These are phyloP conservation scores for Bujurquina vittata DNA, from an alignment of 2,113 vertebrate species.

Conservation along the genomic window DNA sequence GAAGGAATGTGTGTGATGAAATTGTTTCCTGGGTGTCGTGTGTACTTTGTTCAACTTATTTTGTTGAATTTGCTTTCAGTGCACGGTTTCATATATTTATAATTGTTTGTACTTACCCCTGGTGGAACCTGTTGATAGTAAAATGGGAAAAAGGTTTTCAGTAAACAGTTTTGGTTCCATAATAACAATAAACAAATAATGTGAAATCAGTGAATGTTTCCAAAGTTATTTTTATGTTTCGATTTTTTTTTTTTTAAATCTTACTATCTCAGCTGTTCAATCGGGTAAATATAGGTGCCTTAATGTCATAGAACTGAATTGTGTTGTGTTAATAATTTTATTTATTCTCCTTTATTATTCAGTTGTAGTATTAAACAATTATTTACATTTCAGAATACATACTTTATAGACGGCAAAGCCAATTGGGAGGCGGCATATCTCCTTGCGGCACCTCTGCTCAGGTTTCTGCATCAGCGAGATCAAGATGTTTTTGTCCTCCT, in stretches of 20 bases:
- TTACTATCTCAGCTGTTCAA: neutral
- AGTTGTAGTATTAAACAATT: rapidly evolving
- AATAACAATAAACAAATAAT: neutral
- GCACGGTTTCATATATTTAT: neutral
- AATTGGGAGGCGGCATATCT: neutral
- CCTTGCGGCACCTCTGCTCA: neutral
- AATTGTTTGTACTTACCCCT: constrained; percentile 44
- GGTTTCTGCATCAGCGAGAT: constrained; percentile 61
- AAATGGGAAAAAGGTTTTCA: neutral
- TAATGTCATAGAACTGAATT: rapidly evolving
- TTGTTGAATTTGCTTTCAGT: neutral
- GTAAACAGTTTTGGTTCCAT: neutral
- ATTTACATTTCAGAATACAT: neutral
- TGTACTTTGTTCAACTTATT: neutral
- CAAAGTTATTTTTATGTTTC: neutral
- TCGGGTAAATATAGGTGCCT: rapidly evolving
- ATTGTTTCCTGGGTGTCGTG: neutral
- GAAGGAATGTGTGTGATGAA: rapidly evolving
- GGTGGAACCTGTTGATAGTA: constrained; percentile 45
- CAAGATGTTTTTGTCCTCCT: constrained; percentile 43
- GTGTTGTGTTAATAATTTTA: rapidly evolving
- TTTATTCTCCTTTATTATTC: rapidly evolving
- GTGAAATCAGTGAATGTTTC: rapidly evolving
- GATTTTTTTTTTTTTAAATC: too few relatives aligned
- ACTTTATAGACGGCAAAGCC: constrained; percentile 30